Percentiles rank a stretch among this genome's conserved stretches.
Evolutionary conservation across 2,888 invertebrate genomes (phyloP).

Genomic region (Octonoba sinensis): DNA sequence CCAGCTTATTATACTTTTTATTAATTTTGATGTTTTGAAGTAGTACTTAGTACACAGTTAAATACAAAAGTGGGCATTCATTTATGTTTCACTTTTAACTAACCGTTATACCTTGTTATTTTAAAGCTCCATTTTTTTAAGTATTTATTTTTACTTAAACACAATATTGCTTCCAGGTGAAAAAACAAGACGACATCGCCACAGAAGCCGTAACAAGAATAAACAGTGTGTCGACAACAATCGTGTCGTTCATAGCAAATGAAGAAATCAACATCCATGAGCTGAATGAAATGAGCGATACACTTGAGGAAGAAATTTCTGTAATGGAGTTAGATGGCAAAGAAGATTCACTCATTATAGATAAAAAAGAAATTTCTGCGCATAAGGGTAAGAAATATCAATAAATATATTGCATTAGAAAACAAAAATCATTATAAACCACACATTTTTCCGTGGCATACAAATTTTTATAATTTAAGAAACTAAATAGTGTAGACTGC

Average conservation of each 20-base stretch:
- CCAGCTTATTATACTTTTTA: no score
- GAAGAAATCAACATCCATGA: neutral
- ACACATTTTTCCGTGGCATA: no score
- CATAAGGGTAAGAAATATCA: neutral
- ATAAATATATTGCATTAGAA: neutral
- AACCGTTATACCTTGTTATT: no score
- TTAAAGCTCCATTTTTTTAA: no score
- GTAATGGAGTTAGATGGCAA: slow-evolving; percentile 16
- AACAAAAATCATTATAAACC: neutral
- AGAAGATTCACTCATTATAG: neutral
- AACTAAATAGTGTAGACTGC: no score
- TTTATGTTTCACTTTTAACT: no score
- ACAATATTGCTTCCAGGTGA: neutral
- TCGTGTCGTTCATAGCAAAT: slow-evolving; percentile 11
- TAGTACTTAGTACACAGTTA: no score
- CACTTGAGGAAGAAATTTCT: neutral
- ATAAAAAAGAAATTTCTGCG: neutral
- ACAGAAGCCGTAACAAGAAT: slow-evolving; percentile 10
- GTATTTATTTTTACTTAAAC: no score
- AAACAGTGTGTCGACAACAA: slow-evolving; percentile 14
- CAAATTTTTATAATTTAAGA: no score
- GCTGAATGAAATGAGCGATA: neutral
- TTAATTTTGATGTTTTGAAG: no score
- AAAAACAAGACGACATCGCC: neutral
- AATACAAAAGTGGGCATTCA: no score